Base-by-base conservation (phyloP, 1,140 invertebrate genomes). In the Pseudomyrmex sp. region DNA sequence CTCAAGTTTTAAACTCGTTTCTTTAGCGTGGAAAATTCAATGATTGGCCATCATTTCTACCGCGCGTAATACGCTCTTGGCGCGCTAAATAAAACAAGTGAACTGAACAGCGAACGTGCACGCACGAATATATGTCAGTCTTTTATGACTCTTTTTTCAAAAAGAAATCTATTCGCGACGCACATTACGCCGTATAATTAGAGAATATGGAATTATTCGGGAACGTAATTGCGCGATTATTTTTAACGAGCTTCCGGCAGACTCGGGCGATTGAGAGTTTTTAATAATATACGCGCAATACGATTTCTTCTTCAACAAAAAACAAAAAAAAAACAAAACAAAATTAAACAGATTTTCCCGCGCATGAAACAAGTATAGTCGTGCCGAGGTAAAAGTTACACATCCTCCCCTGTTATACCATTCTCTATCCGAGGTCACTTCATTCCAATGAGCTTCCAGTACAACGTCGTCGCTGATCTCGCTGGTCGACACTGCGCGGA, bases 381-480 rank as follows among this genome's bases (percentile, higher is more conserved):
- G 15, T 59, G 12, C 20, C 52, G 20, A 10, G 66, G 44, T 59
- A 50, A 75, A 74, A 82, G 72, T 63, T 75, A 82, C 54, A 75
- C 63, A 75, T 75, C 59, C 54, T 3, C 48, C 58, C 54, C 48
- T 63, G 61, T 35, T 74, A 63, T 35, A 52, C 50, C 50, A 13
- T 15, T 52, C 44, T 79, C 58, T 70, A 46, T 18, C 50, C 13
- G 79, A 73, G 69, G 59, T 15, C 58, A 23, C 75, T 75, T 82
- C 79, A 63, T 65, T 74, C 58, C 75, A 82, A 82, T 69, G 79
- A 82, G 77, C 58, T 18, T 50, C 46, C 56, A 20, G 63, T 79
- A 72, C 76, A 80, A 50, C 54, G 54, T 50, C 44, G 66, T 56
- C 48, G 15, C 15, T 59, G 65, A 68, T 35, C 54, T 44, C 52